phyloP scores from a whole-genome alignment of 2,113 vertebrate genomes.

The Phoenicopterus ruber region DNA sequence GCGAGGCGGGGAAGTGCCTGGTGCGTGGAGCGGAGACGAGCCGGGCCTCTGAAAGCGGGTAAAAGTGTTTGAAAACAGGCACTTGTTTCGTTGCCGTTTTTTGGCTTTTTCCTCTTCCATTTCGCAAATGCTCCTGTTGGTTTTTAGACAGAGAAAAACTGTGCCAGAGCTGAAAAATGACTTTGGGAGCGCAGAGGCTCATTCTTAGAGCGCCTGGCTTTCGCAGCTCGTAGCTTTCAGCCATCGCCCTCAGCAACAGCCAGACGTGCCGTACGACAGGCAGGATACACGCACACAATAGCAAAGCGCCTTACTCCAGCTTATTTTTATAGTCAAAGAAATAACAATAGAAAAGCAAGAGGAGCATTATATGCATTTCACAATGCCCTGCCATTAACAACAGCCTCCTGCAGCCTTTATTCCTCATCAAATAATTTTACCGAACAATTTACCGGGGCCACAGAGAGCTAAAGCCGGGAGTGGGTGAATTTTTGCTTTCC shows the following conservation, averaged over 20 bases:
- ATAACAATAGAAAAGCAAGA: not conserved
- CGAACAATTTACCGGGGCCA: not conserved
- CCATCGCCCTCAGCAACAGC: not conserved
- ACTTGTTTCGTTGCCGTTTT: not conserved
- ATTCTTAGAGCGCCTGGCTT: not conserved
- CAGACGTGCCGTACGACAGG: accelerated
- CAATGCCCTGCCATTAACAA: not conserved
- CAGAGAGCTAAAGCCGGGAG: not conserved
- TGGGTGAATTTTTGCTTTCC: constrained; percentile 36
- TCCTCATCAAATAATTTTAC: not conserved
- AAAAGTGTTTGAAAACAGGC: not conserved
- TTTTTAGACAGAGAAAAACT: not conserved
- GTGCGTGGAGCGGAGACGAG: not conserved
- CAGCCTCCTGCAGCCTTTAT: not conserved
- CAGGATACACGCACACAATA: not conserved
- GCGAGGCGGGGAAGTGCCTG: not conserved
- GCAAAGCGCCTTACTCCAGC: not conserved
- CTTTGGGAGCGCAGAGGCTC: not conserved
- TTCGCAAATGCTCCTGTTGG: not conserved
- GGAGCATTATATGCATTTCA: not conserved
- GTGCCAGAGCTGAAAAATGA: not conserved
- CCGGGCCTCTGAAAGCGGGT: accelerated
- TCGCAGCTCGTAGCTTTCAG: not conserved
- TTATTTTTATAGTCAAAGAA: not conserved
- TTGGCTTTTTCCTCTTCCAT: not conserved